Base-by-base conservation (phyloP, 35 echinoderm and acorn worm species). In the Eucidaris tribuloides region DNA sequence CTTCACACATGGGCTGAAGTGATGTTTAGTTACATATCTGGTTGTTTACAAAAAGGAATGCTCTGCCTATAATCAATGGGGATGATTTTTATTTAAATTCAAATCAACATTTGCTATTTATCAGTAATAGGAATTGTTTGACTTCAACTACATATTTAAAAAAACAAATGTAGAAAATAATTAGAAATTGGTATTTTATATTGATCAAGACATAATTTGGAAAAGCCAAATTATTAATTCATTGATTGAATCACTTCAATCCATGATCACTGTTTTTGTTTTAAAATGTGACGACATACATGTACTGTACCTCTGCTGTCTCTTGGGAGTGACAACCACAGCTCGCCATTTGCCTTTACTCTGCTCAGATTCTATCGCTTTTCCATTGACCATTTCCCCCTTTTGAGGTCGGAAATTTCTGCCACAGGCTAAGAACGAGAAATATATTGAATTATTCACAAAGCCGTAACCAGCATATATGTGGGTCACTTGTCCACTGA, bases 291-390 rank as follows among this genome's bases (percentile, higher is more conserved):
- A n/a, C n/a, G n/a, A n/a, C n/a, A n/a, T n/a, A n/a, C n/a, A n/a
- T n/a, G n/a, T 92, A 9, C 41, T 23, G 46, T 46, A 77, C 56
- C 82, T 85, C 71, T 41, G 76, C 60, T 93, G 89, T 35, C 22
- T 60, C 18, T 84, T 56, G 30, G 93, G 24, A 44, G 68, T 35
- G 68, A 74, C 79, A 4, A 44, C 41, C 22, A 90, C 66, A 30
- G 90, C 96, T 60, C 96, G 77, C 96, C 96, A 99, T n/a, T 90
- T 93, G 0, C 96, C 96, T 45, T 84, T 76, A 58, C 80, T 99
- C 80, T 99, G 96, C 9, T 93, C 82, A 4, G 90, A 89, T 43
- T 99, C 96, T 52, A 99, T 93, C 4, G 86, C 87, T 22, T 62
- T 84, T 38, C 90, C 96, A 20, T 63, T 72, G 7, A 99, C 86